These are phyloP conservation scores for Entomobrya proxima DNA, from an alignment of 2,888 invertebrate genomes.

Conservation along the genomic window DNA sequence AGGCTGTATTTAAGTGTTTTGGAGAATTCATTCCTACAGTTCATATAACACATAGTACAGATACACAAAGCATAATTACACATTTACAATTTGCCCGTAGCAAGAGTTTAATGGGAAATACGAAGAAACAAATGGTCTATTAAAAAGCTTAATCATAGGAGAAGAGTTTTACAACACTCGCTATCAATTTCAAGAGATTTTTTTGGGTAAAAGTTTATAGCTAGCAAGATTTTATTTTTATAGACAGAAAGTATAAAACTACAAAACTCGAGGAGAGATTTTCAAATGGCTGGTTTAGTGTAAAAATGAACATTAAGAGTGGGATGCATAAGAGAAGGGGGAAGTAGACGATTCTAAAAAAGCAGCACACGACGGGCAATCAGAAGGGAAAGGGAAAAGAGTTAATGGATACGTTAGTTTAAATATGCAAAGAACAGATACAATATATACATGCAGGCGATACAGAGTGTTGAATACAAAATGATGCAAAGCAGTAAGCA, in stretches of 20 bases:
- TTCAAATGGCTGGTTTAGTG: constrained; percentile 45
- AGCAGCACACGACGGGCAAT: not conserved
- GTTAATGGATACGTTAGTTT: not conserved
- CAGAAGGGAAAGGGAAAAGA: constrained; percentile 28
- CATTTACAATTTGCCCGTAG: too few species aligned
- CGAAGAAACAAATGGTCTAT: too few species aligned
- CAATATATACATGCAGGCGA: not conserved
- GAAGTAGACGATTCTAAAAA: constrained; percentile 12
- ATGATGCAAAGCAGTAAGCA: constrained; percentile 32
- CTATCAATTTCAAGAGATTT: too few species aligned
- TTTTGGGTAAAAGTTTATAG: too few species aligned
- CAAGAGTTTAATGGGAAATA: too few species aligned
- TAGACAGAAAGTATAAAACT: constrained; percentile 22
- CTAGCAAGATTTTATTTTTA: too few species aligned
- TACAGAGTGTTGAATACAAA: not conserved
- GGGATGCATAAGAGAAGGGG: constrained; percentile 12
- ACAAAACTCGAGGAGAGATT: not conserved
- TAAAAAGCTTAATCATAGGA: too few species aligned
- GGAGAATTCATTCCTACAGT: too few species aligned
- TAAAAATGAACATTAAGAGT: not conserved
- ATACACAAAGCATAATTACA: too few species aligned
- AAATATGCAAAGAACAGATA: not conserved
- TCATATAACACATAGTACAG: too few species aligned
- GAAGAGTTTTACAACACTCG: too few species aligned
- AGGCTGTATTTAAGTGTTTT: too few species aligned